Base-by-base conservation (phyloP, 2,113 vertebrate genomes). In the Prunella fulvescens region DNA sequence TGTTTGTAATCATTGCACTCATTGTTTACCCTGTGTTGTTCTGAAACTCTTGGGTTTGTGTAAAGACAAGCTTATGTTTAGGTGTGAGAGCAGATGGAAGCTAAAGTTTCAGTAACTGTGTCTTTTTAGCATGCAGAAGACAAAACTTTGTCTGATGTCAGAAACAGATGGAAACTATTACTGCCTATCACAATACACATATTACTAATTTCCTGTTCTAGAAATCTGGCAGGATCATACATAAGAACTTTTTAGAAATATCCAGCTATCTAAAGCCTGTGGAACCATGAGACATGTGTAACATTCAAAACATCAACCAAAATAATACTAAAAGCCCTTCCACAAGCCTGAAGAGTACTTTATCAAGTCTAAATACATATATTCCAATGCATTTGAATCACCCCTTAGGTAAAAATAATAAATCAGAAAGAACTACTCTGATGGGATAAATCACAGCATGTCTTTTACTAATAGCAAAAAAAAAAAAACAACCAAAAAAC, bases 71-170 rank as follows among this genome's bases (percentile, higher is more conserved):
- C 71, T 91, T 88, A 61, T 61, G 74, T 65, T 95, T 65, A 86
- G 66, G 67, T 88, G 72, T 65, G 67, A 90, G 31, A 95, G 86
- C 86, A 95, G 89, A 92, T 88, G 86, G 83, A 66, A 95, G 12
- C 24, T 48, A 5, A 80, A 72, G 29, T 80, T 95, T 60, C 16
- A 51, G 58, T 54, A 39, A 42, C 1, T 4, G 18, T 47, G 71
- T n/a, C 48, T 65, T 79, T 82, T 85, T 60, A 80, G 53, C 12
- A n/a, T 6, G n/a, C 14, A 8, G 48, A 60, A 90, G 53, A 72
- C 14, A 57, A 90, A 88, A 88, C 47, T 72, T 88, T 64, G 35
- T 66, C 50, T 91, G 53, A 35, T 76, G 57, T 80, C 71, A 77
- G 62, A 64, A 93, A 25, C 45, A 82, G 74, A 88, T 88, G 61